A percentile compares a stretch with the other conserved stretches of the same genome.
These are phyloP conservation scores for Pheosia gnoma DNA, from an alignment of 2,888 invertebrate genomes.

Conservation along the genomic window DNA sequence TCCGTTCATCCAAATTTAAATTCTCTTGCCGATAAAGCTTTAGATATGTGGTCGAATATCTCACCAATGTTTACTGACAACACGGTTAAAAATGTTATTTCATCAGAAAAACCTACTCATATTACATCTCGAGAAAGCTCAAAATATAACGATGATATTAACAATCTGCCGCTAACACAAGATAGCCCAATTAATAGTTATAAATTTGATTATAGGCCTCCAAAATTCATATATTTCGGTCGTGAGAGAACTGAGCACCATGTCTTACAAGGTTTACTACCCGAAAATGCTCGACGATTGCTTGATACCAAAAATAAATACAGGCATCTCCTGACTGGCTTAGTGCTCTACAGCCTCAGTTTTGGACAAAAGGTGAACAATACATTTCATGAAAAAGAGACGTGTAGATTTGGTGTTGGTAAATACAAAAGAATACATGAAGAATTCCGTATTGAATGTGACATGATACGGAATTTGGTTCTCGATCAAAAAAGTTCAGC, in stretches of 20 bases:
- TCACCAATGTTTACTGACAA: too few relatives aligned
- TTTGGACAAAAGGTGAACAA: neutral
- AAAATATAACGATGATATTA: too few relatives aligned
- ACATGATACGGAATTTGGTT: neutral
- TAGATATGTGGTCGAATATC: too few relatives aligned
- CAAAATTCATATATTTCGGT: neutral
- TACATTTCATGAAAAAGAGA: neutral
- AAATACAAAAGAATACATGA: neutral
- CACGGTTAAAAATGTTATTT: too few relatives aligned
- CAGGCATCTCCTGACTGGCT: neutral
- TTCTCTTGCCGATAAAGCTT: too few relatives aligned
- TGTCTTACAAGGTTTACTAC: neutral
- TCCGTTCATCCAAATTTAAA: too few relatives aligned
- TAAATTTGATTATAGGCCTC: neutral
- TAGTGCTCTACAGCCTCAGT: neutral
- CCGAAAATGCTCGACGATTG: neutral
- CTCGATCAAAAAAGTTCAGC: neutral
- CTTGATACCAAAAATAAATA: neutral
- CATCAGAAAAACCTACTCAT: too few relatives aligned
- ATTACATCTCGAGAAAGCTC: too few relatives aligned
- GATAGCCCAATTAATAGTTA: neutral
- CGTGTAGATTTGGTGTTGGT: neutral
- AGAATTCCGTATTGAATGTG: neutral
- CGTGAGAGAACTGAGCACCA: neutral
- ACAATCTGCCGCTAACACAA: too few relatives aligned